Percentiles rank a stretch among this genome's conserved stretches.
phyloP scores from a whole-genome alignment of 2,888 invertebrate species.

The Microdon myrmicae region DNA sequence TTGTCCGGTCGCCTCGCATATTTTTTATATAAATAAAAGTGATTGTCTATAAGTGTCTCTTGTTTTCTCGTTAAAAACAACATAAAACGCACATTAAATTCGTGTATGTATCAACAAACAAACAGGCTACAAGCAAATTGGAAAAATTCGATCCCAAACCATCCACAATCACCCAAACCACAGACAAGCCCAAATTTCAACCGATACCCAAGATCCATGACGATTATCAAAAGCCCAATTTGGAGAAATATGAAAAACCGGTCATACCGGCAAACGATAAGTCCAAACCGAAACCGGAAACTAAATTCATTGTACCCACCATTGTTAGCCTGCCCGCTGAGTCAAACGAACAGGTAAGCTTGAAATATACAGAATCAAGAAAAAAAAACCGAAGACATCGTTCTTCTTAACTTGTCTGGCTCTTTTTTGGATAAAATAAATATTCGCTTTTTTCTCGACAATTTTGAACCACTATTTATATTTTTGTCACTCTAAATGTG shows the following conservation, averaged over 20 bases:
- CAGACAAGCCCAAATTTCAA: conserved; percentile 67
- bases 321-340: conserved; percentile 42
- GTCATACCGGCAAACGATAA: conserved; percentile 66
- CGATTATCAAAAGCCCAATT: conserved; percentile 79
- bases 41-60: too few relatives aligned
- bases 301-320: conserved; percentile 40
- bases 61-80: too few relatives aligned
- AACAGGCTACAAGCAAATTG: conserved; percentile 55
- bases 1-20: too few relatives aligned
- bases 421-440: background rate
- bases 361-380: background rate
- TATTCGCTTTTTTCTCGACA: too few relatives aligned
- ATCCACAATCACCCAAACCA: conserved; percentile 57
- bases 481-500: too few relatives aligned
- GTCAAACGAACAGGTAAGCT: conserved; percentile 32
- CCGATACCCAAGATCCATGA: conserved; percentile 71
- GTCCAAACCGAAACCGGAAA: conserved; percentile 53
- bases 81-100: too few relatives aligned
- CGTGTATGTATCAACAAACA: too few relatives aligned
- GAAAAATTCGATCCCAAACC: conserved; percentile 63
- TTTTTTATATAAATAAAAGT: too few relatives aligned
- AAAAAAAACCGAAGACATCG: background rate
- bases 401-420: background rate
- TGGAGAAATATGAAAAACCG: conserved; percentile 73
- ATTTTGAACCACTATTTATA: too few relatives aligned